phyloP scores from a whole-genome alignment of 2,888 invertebrate genomes.

The Rhamphomyia laevipes region DNA sequence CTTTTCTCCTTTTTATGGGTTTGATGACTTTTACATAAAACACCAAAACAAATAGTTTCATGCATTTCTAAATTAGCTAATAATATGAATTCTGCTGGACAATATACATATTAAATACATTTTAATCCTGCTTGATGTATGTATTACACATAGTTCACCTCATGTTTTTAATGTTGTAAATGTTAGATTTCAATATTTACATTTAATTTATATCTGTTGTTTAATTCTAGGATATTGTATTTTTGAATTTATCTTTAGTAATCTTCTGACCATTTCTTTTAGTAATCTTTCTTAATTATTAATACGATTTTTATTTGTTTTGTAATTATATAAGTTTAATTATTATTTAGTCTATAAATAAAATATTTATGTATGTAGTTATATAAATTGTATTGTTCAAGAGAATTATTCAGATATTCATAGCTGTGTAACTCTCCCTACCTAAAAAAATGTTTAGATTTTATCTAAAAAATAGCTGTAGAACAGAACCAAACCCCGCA shows the following conservation, averaged over 20 bases:
- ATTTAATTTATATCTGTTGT: not conserved
- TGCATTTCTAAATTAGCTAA: conserved; percentile 8
- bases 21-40: not conserved
- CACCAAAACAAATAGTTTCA: conserved; percentile 10
- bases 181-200: conserved; percentile 4
- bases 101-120: conserved; percentile 7
- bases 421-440: no score
- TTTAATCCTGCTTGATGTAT: conserved; percentile 2
- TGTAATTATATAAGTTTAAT: conserved; percentile 7
- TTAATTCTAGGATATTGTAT: not conserved
- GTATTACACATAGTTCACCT: conserved; percentile 2
- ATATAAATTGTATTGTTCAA: no score
- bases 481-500: no score
- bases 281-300: conserved; percentile 9
- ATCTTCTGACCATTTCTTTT: conserved; percentile 5
- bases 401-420: no score
- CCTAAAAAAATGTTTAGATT: no score
- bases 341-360: conserved; percentile 3
- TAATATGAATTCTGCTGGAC: conserved; percentile 5
- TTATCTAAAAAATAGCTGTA: no score
- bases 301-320: conserved; percentile 8
- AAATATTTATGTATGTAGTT: not conserved
- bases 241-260: not conserved
- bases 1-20: no score
- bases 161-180: not conserved